Evolutionary conservation across 92 coral and sea anemone genomes (phyloP), one percentile per base, ranked within the genome.

Genomic region (Palythoa grandis): DNA sequence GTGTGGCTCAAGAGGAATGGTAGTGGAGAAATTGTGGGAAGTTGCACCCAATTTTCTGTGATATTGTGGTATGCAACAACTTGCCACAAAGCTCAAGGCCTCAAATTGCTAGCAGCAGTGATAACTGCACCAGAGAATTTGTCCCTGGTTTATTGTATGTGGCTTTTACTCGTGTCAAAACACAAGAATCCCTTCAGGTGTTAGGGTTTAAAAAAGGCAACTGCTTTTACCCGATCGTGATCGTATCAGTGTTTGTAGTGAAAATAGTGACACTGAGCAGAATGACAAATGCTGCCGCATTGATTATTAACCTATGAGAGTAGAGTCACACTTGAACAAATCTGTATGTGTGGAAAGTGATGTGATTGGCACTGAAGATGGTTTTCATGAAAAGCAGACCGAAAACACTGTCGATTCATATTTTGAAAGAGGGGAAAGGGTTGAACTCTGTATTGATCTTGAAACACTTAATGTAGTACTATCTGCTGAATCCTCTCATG

Each of bases 391-490:
- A n/a, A n/a, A 57, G 5, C 52, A 25, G 11, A 74, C 74, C 19
- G 84, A 76, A 4, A 79, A 78, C 15, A 65, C 80, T 60, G 85
- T 89, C 11, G 56, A 78, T 54, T 85, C 89, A 2, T 89, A 77
- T 50, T 85, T 89, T 86, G 92, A 89, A 43, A 89, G 89, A 85
- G 88, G 88, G 35, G 88, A 84, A 11, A 72, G 78, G 23, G 85
- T 83, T 38, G 89, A 90, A 15, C 50, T 90, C 13, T 77, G 48
- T 22, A 73, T 86, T 25, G 92, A 90, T 74, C 79, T 90, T 12
- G 89, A 86, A 39, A 86, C 92, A 12, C 89, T 90, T 6, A 39
- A 69, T 73, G 82, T 74, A 4, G 79, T 90, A 0, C 69, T 90
- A 16, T 37, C 77, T 38, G 74, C 82, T 80, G 92, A 86, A 65